Evolutionary conservation across 1,140 invertebrate genomes (phyloP).

Genomic region (Drosophila kohkoa): DNA sequence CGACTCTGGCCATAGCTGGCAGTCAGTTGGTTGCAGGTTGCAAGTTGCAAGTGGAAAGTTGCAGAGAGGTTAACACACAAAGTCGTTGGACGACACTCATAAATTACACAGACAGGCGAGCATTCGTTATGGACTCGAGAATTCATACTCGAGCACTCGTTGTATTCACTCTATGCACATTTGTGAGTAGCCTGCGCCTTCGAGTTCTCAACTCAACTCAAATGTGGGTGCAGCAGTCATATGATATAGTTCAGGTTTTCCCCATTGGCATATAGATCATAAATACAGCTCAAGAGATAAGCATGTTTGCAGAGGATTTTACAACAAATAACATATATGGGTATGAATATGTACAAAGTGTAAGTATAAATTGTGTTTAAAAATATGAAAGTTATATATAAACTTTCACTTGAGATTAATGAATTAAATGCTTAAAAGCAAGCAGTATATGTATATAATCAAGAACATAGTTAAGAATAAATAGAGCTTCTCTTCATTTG

Average conservation of each 20-base stretch:
- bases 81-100: conserved; percentile 42
- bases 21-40: conserved; percentile 27
- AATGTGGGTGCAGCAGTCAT: conserved; percentile 14
- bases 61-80: conserved; percentile 15
- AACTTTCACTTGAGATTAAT: too few species aligned
- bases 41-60: conserved; percentile 2
- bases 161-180: conserved; percentile 11
- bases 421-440: too few species aligned
- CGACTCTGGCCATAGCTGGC: conserved; percentile 24
- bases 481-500: too few species aligned
- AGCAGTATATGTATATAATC: too few species aligned
- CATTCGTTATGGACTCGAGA: conserved; percentile 21
- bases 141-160: background rate
- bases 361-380: too few species aligned
- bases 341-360: conserved; percentile 1
- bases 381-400: too few species aligned
- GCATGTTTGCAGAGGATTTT: conserved; percentile 7
- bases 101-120: conserved; percentile 45
- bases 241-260: conserved; percentile 33
- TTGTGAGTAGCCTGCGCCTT: conserved; percentile 22
- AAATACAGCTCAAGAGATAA: conserved; percentile 23
- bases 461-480: too few species aligned
- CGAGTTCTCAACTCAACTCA: conserved; percentile 14
- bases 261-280: conserved; percentile 40
- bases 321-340: background rate